Evolutionary conservation across 1,140 invertebrate species (phyloP), one percentile per base, ranked within the genome.

Genomic region (Mya arenaria): DNA sequence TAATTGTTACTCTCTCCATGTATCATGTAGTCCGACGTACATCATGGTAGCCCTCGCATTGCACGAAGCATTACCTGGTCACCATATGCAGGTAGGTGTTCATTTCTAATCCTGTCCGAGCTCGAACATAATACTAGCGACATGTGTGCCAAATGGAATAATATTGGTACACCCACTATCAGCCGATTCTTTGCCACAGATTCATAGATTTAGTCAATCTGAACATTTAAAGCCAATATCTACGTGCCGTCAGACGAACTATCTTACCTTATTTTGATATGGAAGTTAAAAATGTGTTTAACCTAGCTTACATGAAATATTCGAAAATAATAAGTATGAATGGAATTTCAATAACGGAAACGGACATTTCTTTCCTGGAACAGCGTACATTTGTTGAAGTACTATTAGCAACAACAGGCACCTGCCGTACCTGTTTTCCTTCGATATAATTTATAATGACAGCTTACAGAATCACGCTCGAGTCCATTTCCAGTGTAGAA

Each of bases 11-110:
- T n/a, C n/a, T n/a, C n/a, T n/a, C n/a, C n/a, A n/a, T n/a, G 30
- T 55, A 30, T n/a, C 48, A 74, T 82, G 0, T 81, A 89, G 89
- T 15, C 87, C 90, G 6, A 92, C 86, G 30, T 92, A 93, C 73
- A 89, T 88, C 39, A 90, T 93, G 83, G 75, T 87, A 8, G 87
- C 92, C 5, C 37, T 94, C 13, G 52, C 89, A 4, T 69, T 93
- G 10, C 93, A 94, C 62, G 92, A 93, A 81, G 88, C 91, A 10
- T 84, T 90, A 66, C 93, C 93, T 1, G 93, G 93, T 6, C 93
- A 93, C 74, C 89, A 90, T 82, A 65, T 90, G 19, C 87, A 90
- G 84, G 89, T 90, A 41, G n/a, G 30, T 56, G 4, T 13, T 13
- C 0, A 32, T 10, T 41, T 63, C 37, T 44, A n/a, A n/a, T n/a